phyloP scores from a whole-genome alignment of 1,140 invertebrate genomes.

The Tetragonula clypearis region DNA sequence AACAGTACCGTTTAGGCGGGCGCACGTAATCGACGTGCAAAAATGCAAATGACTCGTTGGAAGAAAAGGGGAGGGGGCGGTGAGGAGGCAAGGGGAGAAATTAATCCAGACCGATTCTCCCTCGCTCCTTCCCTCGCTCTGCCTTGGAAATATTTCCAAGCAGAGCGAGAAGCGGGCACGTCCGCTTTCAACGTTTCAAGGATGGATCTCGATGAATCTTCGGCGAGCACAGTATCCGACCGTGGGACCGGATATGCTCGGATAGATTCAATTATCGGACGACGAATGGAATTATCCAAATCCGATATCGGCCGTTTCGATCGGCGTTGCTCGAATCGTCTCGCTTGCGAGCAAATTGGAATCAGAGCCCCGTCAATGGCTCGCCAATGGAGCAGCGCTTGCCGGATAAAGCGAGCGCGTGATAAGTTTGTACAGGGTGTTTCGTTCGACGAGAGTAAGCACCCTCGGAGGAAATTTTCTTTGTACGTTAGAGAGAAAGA shows the following conservation, averaged over 20 bases:
- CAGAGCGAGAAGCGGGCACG: neutral
- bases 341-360: slow-evolving; percentile 37
- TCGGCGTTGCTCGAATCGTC: slow-evolving; percentile 31
- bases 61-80: no score
- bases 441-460: neutral
- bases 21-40: slow-evolving; percentile 10
- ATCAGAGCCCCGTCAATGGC: slow-evolving; percentile 17
- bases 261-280: slow-evolving; percentile 39
- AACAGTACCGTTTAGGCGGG: neutral
- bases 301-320: slow-evolving; percentile 39
- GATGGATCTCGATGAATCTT: neutral
- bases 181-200: neutral
- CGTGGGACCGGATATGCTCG: slow-evolving; percentile 21
- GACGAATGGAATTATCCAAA: slow-evolving; percentile 42
- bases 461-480: neutral
- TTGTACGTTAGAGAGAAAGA: neutral
- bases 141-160: slow-evolving; percentile 2
- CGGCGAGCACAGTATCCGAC: neutral
- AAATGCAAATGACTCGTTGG: slow-evolving; percentile 9
- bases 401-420: slow-evolving; percentile 9
- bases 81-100: neutral
- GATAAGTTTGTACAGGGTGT: slow-evolving; percentile 4
- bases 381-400: slow-evolving; percentile 16
- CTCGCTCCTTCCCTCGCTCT: neutral
- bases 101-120: neutral